Evolutionary conservation across 2,113 vertebrate genomes (phyloP), one percentile per base, ranked within the genome.

Genomic region (Microtus pennsylvanicus): DNA sequence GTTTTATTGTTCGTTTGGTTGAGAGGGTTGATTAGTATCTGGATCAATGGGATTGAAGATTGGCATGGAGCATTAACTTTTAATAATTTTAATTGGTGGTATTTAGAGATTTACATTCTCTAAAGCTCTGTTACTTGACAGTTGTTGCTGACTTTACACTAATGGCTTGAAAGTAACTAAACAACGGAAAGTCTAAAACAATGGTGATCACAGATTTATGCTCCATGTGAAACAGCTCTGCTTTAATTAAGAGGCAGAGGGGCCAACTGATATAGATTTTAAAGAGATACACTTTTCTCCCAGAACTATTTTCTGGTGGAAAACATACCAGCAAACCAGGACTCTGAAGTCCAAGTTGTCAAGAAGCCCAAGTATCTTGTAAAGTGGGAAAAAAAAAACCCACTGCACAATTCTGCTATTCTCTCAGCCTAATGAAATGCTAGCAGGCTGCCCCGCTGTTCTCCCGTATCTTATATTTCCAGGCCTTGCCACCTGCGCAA

Each of bases 401-500:
- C 65, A 81, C 75, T 93, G 65, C 45, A 95, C 93, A 93, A 96
- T 96, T 90, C 87, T 89, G 81, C 81, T 96, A 80, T 96, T 97
- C 96, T 97, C 89, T 91, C 74, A 70, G 83, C 90, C 97, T 98
- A 97, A 97, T 97, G 96, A 96, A 97, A 97, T 96, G 96, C 89
- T 93, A 97, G 97, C 93, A 95, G 97, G 96, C 92, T 96, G 93
- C 91, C 94, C 91, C 93, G 80, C 90, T 96, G 95, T 95, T 97
- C 89, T 93, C 85, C 92, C 16, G 10, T 97, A 95, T 97, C 97
- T 97, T 97, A 87, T 97, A 97, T 98, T 97, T 98, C 96, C 96
- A 97, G 96, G 96, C 87, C 77, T 98, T 97, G 96, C 97, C 97
- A 98, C 98, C 98, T 97, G 97, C 96, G 93, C 95, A 97, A 97